Percentiles rank a stretch among this genome's conserved stretches.
Evolutionary conservation across 30 jellyfish, hydroid and myxozoan species (phyloP).

Genomic region (Turritopsis rubra): DNA sequence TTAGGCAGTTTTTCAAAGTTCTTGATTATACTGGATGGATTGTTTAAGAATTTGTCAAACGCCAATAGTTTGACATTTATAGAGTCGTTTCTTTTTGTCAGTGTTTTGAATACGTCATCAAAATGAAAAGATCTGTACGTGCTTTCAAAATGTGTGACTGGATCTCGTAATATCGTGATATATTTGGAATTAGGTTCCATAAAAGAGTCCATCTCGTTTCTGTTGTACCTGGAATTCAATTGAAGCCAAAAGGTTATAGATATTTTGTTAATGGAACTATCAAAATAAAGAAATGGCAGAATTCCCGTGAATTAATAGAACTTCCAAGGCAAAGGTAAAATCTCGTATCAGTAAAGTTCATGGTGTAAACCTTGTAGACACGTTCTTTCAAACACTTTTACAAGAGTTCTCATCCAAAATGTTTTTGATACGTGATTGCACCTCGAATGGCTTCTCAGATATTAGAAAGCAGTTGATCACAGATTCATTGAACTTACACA

Average conservation of each 20-base stretch:
- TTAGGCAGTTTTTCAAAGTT: constrained; percentile 15
- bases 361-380: no score
- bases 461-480: not conserved
- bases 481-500: not conserved
- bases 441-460: not conserved
- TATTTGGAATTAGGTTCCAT: constrained; percentile 62
- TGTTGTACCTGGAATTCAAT: constrained; percentile 26
- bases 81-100: not conserved
- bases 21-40: not conserved
- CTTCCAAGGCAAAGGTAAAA: no score
- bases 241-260: not conserved
- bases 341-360: no score
- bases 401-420: not conserved
- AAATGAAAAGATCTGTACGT: constrained; percentile 65
- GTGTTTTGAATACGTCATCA: not conserved
- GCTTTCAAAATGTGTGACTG: constrained; percentile 79
- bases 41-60: not conserved
- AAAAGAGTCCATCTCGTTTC: constrained; percentile 63
- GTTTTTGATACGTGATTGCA: not conserved
- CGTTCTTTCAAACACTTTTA: no score
- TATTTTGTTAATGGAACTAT: not conserved
- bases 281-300: not conserved
- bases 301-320: no score
- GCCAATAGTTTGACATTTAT: not conserved
- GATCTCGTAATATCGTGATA: constrained; percentile 78